Evolutionary conservation across 2,113 vertebrate species (phyloP), one percentile per base, ranked within the genome.

Genomic region (Osmerus mordax): DNA sequence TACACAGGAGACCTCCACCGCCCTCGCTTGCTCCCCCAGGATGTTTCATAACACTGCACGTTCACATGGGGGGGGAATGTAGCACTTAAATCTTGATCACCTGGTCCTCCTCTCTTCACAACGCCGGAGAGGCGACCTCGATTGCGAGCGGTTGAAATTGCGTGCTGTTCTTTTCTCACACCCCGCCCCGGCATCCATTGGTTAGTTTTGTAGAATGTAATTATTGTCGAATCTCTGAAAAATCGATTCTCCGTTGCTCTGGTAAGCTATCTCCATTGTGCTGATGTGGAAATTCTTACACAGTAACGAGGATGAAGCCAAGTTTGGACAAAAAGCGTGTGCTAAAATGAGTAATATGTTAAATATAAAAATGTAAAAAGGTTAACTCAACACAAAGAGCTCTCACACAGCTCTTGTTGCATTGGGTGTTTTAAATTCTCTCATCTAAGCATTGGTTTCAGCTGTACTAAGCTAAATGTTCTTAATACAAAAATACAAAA

Each of bases 241-340:
- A 86, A 89, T 89, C 80, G 73, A 83, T 90, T 86, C 28, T 80
- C 83, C 70, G 70, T 54, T 81, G 69, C 79, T 73, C 18, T 66
- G 66, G 23, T 32, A 19, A 21, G 60, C 55, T 65, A 75, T 58
- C 41, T 67, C 58, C 56, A 36, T 41, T 16, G 21, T 72, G 65
- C 61, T 69, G 66, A 76, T 71, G 61, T 23, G 67, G 63, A 74
- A 72, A 72, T 62, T 55, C 70, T 9, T 47, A 9, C 41, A 47
- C 41, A 47, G 8, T 47, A 47, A 47, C 2, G 41, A 47, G 68
- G 73, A 59, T 72, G 62, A 69, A 59, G 75, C 29, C 4, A 0
- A n/a, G 11, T 59, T 19, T 59, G 56, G n/a, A 53, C 21, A 32
- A 23, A 56, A 47, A 28, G 47, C 29, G 36, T 32, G 54, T 73